These are phyloP conservation scores for Arothron firmamentum DNA, from an alignment of 2,113 vertebrate species.

Conservation along the genomic window DNA sequence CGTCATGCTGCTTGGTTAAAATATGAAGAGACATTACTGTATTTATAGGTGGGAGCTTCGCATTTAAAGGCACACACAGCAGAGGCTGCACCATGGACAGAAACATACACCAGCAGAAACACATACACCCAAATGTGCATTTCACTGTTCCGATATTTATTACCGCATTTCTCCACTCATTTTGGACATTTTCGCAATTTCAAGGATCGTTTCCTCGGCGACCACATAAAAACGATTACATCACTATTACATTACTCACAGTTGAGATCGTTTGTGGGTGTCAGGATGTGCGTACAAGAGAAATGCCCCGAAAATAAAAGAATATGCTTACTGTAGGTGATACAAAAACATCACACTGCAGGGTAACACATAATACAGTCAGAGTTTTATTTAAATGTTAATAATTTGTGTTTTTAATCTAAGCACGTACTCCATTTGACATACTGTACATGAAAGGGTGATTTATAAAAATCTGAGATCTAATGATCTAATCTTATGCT, in stretches of 20 bases:
- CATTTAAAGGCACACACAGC: slow-evolving; percentile 8
- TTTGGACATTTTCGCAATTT: slow-evolving; percentile 74
- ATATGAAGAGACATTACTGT: slow-evolving; percentile 56
- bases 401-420: no score
- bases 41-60: slow-evolving; percentile 45
- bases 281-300: slow-evolving; percentile 18
- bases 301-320: background rate
- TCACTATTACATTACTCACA: slow-evolving; percentile 69
- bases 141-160: slow-evolving; percentile 67
- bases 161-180: slow-evolving; percentile 51
- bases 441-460: no score
- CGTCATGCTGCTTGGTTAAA: slow-evolving; percentile 41
- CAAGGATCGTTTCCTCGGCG: slow-evolving; percentile 75
- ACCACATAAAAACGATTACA: slow-evolving; percentile 65
- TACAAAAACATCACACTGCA: no score
- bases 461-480: no score
- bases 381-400: no score
- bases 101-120: background rate
- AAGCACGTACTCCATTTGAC: no score
- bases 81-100: background rate
- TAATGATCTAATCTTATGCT: no score
- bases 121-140: slow-evolving; percentile 23
- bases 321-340: no score
- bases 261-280: slow-evolving; percentile 42
- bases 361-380: no score